Evolutionary conservation across 2,888 invertebrate species (phyloP), one percentile per base, ranked within the genome.

Genomic region (Himalopsyche anomala): DNA sequence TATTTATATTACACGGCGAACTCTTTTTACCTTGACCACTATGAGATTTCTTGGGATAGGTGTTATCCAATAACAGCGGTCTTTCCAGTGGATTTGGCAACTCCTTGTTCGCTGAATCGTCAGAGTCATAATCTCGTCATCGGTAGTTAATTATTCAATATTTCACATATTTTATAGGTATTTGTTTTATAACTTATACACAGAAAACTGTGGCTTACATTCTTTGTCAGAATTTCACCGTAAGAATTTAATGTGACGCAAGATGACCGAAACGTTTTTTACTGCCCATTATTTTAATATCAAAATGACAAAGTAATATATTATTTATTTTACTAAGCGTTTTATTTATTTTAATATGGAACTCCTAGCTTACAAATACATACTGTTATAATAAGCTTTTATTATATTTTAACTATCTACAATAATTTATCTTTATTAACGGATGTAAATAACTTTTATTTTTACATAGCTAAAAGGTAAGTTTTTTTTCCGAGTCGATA

Each of bases 21-120:
- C 36, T 74, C 38, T 74, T 15, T 15, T 69, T 74, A 36, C 74
- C 28, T 74, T 74, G 74, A 74, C 74, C 74, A 74, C 74, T 74
- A 15, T 38, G 36, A 74, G 74, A 74, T 74, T 74, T 74, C 74
- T 74, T 74, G 74, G 74, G 74, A 74, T 74, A 74, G 74, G 74
- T 74, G 74, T 74, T 74, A 74, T 74, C 74, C 74, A 74, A 74
- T 36, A 19, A 2, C 36, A 36, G 36, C 74, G 74, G 38, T 74
- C 12, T 74, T 74, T 74, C 36, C 36, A 74, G 36, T 74, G 74
- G 74, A 74, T 74, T 74, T 74, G 74, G 74, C 36, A 38, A 74
- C 74, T 36, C 38, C 74, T 36, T 69, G 9, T 69, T 38, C 74
- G 0, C 74, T 15, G 74, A 74, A 74, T 74, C 36, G 15, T 1